Base-by-base conservation (phyloP, 2,888 invertebrate species). In the Hecatera dysodea region DNA sequence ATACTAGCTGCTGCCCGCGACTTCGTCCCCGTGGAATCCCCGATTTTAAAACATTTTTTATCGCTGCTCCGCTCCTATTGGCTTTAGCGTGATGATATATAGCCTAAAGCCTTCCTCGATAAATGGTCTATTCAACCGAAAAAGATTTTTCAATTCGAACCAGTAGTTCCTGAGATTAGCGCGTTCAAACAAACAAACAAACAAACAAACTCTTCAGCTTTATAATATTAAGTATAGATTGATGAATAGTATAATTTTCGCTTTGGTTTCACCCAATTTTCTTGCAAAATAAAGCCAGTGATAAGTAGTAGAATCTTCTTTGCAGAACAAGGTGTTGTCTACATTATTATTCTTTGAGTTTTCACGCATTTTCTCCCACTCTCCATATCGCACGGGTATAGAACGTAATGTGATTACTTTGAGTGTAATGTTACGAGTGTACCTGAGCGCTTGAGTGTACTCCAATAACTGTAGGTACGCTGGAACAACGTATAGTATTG, bases 401-500 rank as follows among this genome's bases (percentile, higher is more conserved):
- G 62, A n/a, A 39, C 44, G 60, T 73, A 65, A 79, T 79, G 66
- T 72, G 75, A 75, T 75, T 75, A 75, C 75, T 57, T 56, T 60
- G 73, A 75, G 75, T 72, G 75, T 79, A 66, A 79, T 73, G 60
- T 72, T 72, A 75, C 50, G 73, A 50, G 79, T 46, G 22, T 72
- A 44, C 65, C 29, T 61, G 73, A 77, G 64, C 60, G 42, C 66
- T 61, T 44, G 46, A 75, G 65, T 56, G 55, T 75, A 52, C 79
- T 78, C 79, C 65, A 56, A 72, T 65, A 73, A 33, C 64, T 61
- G 65, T 55, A 46, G 27, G 44, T 33, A 22, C 22, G 22, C 39
- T 33, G n/a, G 22, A 12, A 33, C 44, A 48, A 44, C 22, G 44
- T 50, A n/a, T 46, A 17, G 27, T 22, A 61, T 24, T 36, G 19